phyloP scores from a whole-genome alignment of 2,888 invertebrate genomes.

The Poecilus cupreus region DNA sequence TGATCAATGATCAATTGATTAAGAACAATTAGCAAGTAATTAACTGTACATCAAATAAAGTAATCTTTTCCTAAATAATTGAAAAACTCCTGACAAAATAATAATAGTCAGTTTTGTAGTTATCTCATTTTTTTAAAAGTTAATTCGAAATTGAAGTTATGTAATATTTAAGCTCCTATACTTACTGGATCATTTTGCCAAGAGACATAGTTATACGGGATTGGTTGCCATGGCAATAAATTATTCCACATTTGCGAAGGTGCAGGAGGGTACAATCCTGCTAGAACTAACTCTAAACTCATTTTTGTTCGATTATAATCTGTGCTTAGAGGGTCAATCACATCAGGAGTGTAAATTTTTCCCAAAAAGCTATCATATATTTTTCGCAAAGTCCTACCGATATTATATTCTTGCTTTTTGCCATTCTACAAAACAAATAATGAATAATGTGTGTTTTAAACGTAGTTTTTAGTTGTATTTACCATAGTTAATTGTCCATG shows the following conservation, averaged over 20 bases:
- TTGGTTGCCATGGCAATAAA: slow-evolving; percentile 67
- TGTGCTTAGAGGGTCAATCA: slow-evolving; percentile 77
- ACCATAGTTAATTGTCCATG: slow-evolving; percentile 27
- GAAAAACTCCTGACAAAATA: no score
- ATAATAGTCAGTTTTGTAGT: no score
- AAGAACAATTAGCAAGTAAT: no score
- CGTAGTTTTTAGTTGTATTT: not conserved
- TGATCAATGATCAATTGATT: no score
- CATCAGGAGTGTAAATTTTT: slow-evolving; percentile 75
- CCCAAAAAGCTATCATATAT: slow-evolving; percentile 79
- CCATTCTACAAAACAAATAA: slow-evolving; percentile 69
- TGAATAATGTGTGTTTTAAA: not conserved
- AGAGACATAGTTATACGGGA: slow-evolving; percentile 66
- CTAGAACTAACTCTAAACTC: slow-evolving; percentile 80
- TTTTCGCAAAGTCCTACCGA: slow-evolving; percentile 78
- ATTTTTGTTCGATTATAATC: slow-evolving; percentile 83
- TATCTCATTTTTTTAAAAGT: no score
- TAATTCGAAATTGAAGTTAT: no score
- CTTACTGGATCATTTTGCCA: slow-evolving; percentile 65
- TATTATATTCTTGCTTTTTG: slow-evolving; percentile 77
- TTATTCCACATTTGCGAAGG: slow-evolving; percentile 76
- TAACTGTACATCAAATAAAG: no score
- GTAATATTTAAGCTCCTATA: slow-evolving; percentile 7
- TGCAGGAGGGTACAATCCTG: slow-evolving; percentile 80
- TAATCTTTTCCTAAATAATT: no score